Percentiles rank a stretch among this genome's conserved stretches.
phyloP scores from a whole-genome alignment of 1,140 invertebrate species.

The Anadara kagoshimensis region DNA sequence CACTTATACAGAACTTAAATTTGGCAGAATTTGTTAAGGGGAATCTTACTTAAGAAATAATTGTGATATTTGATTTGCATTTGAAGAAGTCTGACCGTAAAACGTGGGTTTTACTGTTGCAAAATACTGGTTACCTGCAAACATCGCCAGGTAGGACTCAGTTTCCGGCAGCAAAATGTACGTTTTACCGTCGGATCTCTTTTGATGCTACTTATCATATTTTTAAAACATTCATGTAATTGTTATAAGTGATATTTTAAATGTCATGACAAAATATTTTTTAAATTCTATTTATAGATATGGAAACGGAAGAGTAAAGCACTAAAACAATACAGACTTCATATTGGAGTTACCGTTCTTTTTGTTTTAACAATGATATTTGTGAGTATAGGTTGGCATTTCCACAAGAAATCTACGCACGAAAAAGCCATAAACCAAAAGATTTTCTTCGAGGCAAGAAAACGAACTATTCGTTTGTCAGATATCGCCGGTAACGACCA shows the following conservation, averaged over 20 bases:
- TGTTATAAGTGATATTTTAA: neutral
- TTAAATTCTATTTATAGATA: conserved; percentile 36
- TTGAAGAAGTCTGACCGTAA: no score
- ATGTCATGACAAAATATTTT: neutral
- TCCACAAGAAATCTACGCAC: conserved; percentile 47
- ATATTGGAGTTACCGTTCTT: conserved; percentile 56
- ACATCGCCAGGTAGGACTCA: no score
- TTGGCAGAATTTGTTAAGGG: no score
- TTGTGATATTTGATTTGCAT: no score
- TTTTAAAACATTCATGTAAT: no score
- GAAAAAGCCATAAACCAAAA: conserved; percentile 48
- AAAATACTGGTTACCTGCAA: no score
- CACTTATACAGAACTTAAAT: no score
- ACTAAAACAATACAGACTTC: conserved; percentile 55
- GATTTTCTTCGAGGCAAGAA: conserved; percentile 59
- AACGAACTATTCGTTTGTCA: conserved; percentile 44
- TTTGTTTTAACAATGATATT: conserved; percentile 54
- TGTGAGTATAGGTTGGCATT: conserved; percentile 60
- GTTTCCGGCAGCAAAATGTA: no score
- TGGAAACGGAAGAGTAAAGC: conserved; percentile 46
- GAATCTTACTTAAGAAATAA: no score
- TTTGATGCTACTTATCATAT: no score
- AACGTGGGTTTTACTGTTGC: no score
- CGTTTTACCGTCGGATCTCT: no score
- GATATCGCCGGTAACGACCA: conserved; percentile 38